A percentile compares a stretch with the other conserved stretches of the same genome.
phyloP scores from a whole-genome alignment of 2,888 invertebrate genomes.

The Orthosia gothica region DNA sequence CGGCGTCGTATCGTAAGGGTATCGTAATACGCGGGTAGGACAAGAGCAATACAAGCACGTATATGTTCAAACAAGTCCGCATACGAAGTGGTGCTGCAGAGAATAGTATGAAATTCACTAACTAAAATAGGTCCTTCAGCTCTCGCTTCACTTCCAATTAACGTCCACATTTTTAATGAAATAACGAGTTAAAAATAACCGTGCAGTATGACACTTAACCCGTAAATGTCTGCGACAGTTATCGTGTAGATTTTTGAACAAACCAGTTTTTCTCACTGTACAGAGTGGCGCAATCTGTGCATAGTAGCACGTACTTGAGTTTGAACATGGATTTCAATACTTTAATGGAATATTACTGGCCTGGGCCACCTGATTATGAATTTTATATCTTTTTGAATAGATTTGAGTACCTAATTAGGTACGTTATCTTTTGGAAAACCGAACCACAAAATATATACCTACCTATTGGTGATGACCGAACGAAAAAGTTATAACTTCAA shows the following conservation, averaged over 20 bases:
- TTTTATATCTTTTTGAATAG: not conserved
- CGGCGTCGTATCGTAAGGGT: no score
- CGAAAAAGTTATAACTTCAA: no score
- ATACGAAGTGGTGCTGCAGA: no score
- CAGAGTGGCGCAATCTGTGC: not conserved
- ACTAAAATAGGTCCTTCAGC: not conserved
- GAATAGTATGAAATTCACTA: not conserved
- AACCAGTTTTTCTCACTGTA: slow-evolving; percentile 14
- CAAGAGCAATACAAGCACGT: no score
- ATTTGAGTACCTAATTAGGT: not conserved
- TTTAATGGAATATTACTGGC: not conserved
- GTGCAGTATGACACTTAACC: slow-evolving; percentile 17
- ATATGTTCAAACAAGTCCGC: no score
- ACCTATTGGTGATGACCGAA: no score
- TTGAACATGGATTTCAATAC: not conserved
- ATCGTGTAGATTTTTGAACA: slow-evolving; percentile 28
- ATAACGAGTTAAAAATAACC: not conserved
- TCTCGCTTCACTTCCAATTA: not conserved
- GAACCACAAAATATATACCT: not conserved
- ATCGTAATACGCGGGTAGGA: no score
- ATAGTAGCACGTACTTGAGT: not conserved
- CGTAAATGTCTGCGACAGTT: slow-evolving; percentile 28
- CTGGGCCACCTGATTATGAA: not conserved
- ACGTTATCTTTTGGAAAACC: not conserved
- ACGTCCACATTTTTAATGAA: not conserved